These are phyloP conservation scores for Tethea ocularis DNA, from an alignment of 2,888 invertebrate species.

Conservation along the genomic window DNA sequence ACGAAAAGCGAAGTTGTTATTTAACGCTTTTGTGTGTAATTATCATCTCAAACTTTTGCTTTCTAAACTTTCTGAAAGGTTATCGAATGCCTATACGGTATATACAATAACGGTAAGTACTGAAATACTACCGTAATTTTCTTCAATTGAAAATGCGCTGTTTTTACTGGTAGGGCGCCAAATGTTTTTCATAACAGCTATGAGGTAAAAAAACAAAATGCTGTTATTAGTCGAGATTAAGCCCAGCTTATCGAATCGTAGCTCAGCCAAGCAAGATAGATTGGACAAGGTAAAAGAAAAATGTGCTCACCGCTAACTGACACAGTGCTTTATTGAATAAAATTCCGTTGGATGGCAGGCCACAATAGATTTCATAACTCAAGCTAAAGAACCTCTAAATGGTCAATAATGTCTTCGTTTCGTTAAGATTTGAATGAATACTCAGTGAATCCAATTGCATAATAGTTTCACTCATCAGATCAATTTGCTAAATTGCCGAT, in stretches of 20 bases:
- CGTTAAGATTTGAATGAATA: not conserved
- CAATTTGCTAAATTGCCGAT: not conserved
- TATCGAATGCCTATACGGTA: not conserved
- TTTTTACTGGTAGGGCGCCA: constrained; percentile 19
- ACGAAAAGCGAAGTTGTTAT: constrained; percentile 64
- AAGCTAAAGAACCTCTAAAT: not conserved
- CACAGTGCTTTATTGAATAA: constrained; percentile 79
- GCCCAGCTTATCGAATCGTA: constrained; percentile 58
- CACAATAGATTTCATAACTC: not conserved
- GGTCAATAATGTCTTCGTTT: not conserved
- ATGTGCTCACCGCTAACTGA: constrained; percentile 78
- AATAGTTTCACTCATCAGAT: constrained; percentile 17
- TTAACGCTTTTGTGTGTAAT: constrained; percentile 44
- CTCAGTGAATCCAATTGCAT: constrained; percentile 25
- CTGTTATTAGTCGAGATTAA: constrained; percentile 45
- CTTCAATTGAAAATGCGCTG: not conserved
- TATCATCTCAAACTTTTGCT: constrained; percentile 57
- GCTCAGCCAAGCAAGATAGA: constrained; percentile 48
- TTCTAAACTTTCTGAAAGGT: constrained; percentile 50
- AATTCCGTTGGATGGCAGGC: constrained; percentile 63
- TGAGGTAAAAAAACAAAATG: constrained; percentile 25
- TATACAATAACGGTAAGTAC: constrained; percentile 7
- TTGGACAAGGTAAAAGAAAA: constrained; percentile 59
- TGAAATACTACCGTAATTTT: constrained; percentile 1
- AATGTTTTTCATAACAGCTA: constrained; percentile 11